These are phyloP conservation scores for Drosophila eohydei DNA, from an alignment of 2,888 invertebrate genomes.

Conservation along the genomic window DNA sequence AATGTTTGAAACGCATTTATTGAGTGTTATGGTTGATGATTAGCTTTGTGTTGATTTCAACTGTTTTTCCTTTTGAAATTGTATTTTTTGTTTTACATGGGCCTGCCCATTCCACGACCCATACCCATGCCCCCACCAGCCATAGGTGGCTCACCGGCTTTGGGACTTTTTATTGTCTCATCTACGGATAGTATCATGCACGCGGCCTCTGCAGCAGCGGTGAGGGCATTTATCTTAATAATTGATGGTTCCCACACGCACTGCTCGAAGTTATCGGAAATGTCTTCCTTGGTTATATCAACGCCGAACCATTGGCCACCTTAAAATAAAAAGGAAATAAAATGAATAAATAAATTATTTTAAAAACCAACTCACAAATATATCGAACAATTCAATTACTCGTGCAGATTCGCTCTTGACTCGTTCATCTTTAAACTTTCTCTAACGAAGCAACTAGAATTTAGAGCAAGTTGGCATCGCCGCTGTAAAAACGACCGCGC, in stretches of 20 bases:
- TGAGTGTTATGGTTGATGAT: conserved; percentile 45
- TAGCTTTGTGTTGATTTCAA: conserved; percentile 33
- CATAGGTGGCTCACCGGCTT: conserved; percentile 85
- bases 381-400: background rate
- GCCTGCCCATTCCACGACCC: conserved; percentile 91
- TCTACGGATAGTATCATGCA: conserved; percentile 98
- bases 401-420: background rate
- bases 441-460: background rate
- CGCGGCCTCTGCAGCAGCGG: conserved; percentile 97
- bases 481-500: conserved; percentile 47
- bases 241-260: conserved; percentile 99
- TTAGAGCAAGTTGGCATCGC: conserved; percentile 52
- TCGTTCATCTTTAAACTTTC: conserved; percentile 21
- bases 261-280: conserved; percentile 95
- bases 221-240: conserved; percentile 98
- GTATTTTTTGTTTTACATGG: conserved; percentile 85
- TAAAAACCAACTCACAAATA: background rate
- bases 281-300: conserved; percentile 96
- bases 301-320: conserved; percentile 97
- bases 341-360: background rate
- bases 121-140: conserved; percentile 86
- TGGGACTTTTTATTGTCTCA: conserved; percentile 98
- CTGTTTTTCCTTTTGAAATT: conserved; percentile 20
- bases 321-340: conserved; percentile 77
- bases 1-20: conserved; percentile 44